Evolutionary conservation across 2,113 vertebrate genomes (phyloP).

Genomic region (Ciconia boyciana): DNA sequence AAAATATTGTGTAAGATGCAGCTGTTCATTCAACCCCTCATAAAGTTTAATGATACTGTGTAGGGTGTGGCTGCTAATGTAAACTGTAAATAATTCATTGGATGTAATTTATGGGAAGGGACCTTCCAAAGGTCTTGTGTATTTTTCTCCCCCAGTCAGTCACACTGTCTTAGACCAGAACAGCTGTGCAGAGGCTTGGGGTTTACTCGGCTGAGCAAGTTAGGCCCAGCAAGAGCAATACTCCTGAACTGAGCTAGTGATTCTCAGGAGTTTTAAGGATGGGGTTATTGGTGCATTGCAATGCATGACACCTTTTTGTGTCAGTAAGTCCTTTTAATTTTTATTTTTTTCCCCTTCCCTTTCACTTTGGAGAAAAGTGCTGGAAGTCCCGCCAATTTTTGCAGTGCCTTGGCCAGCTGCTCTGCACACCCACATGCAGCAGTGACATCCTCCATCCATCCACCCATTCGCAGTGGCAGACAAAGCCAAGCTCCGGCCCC

Average conservation of each 20-base stretch:
- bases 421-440: neutral
- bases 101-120: constrained; percentile 15
- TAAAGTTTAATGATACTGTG: constrained; percentile 21
- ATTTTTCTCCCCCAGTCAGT: neutral
- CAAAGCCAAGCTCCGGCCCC: accelerated
- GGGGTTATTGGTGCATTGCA: accelerated
- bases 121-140: constrained; percentile 27
- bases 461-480: accelerated
- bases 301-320: accelerated
- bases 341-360: neutral
- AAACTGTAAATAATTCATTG: constrained; percentile 64
- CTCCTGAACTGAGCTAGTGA: neutral
- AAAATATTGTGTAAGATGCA: constrained; percentile 29
- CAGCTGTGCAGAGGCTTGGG: neutral
- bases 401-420: neutral
- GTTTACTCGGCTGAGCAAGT: neutral
- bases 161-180: neutral
- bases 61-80: constrained; percentile 32
- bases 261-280: neutral
- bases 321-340: neutral
- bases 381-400: neutral
- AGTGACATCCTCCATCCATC: neutral
- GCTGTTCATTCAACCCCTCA: constrained; percentile 48
- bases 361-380: neutral
- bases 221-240: neutral